Conservation (phyloP, 2,113 vertebrate species). For the Ammodytes dubius region DNA sequence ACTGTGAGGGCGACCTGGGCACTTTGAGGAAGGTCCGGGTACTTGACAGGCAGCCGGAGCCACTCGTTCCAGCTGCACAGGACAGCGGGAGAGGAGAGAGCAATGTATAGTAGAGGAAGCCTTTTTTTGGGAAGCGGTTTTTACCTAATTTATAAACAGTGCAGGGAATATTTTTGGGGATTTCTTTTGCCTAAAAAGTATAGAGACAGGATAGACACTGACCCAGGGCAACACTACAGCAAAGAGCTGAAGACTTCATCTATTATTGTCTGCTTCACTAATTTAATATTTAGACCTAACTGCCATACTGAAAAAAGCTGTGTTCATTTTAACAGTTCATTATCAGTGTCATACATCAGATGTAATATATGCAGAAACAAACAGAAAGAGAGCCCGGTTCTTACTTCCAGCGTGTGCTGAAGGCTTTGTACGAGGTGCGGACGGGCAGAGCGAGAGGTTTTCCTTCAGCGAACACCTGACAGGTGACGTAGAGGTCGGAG, state of each 20-base stretch:
- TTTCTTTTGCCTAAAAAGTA: no score
- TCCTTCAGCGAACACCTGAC: constrained; percentile 97
- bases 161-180: no score
- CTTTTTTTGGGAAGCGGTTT: no score
- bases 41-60: constrained; percentile 96
- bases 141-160: no score
- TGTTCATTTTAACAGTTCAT: no score
- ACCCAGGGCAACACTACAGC: no score
- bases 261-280: no score
- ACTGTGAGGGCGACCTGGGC: constrained; percentile 96
- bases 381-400: constrained; percentile 56
- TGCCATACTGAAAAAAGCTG: no score
- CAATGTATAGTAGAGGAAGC: neutral
- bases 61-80: constrained; percentile 95
- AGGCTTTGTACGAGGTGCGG: constrained; percentile 97
- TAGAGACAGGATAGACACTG: no score
- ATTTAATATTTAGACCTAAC: no score
- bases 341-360: no score
- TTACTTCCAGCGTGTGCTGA: constrained; percentile 99
- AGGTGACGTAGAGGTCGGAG: constrained; percentile 97
- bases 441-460: constrained; percentile 96
- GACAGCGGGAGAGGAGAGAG: constrained; percentile 9
- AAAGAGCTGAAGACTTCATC: no score
- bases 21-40: constrained; percentile 95
- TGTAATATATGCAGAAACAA: neutral